These are phyloP conservation scores for Solenopsis fugax DNA, from an alignment of 1,140 invertebrate genomes.

Conservation along the genomic window DNA sequence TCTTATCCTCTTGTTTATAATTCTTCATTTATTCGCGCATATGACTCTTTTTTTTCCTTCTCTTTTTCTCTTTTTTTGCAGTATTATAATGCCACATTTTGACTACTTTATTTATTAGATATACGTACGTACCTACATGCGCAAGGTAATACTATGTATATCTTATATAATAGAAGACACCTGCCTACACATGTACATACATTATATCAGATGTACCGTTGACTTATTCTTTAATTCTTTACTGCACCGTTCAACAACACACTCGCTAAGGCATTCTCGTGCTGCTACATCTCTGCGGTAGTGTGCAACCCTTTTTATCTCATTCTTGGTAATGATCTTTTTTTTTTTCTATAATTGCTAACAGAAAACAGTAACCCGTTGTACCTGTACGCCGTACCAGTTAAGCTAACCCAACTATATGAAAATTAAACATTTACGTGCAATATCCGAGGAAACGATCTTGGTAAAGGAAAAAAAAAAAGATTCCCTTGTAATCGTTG, in stretches of 20 bases:
- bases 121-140: background rate
- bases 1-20: background rate
- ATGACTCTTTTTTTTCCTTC: conserved; percentile 19
- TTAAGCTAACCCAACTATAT: conserved; percentile 23
- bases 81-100: conserved; percentile 11
- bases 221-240: conserved; percentile 56
- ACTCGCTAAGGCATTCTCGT: conserved; percentile 49
- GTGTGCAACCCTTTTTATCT: conserved; percentile 61
- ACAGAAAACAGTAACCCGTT: background rate
- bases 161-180: conserved; percentile 3
- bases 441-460: conserved; percentile 22
- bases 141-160: conserved; percentile 8
- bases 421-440: background rate
- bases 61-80: conserved; percentile 34
- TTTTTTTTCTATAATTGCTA: conserved; percentile 32
- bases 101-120: conserved; percentile 4
- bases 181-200: conserved; percentile 9
- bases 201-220: conserved; percentile 38
- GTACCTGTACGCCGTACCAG: conserved; percentile 22
- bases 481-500: conserved; percentile 6
- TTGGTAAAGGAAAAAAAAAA: background rate
- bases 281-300: conserved; percentile 59
- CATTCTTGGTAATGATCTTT: conserved; percentile 52
- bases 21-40: conserved; percentile 42
- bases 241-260: conserved; percentile 53